These are phyloP conservation scores for Melitaea athalia DNA, from an alignment of 2,888 invertebrate genomes.

Conservation along the genomic window DNA sequence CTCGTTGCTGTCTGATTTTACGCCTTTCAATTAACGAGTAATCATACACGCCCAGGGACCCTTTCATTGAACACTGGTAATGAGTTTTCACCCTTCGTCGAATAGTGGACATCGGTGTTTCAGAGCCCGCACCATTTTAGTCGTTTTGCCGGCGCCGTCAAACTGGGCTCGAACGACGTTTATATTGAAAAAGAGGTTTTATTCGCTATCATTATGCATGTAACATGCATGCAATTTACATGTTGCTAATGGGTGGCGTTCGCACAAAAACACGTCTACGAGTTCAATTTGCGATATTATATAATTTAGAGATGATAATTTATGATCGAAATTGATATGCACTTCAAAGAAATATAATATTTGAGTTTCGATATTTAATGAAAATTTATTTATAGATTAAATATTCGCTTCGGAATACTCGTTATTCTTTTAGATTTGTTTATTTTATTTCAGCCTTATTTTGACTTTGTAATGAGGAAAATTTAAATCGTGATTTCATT, in stretches of 20 bases:
- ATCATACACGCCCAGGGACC: slow-evolving; percentile 77
- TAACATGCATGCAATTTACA: slow-evolving; percentile 40
- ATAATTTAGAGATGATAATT: slow-evolving; percentile 14
- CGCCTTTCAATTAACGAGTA: slow-evolving; percentile 80
- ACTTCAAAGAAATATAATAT: not conserved
- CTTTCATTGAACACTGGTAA: slow-evolving; percentile 79
- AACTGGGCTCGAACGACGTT: slow-evolving; percentile 56
- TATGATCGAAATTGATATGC: not conserved
- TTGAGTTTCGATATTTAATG: not conserved
- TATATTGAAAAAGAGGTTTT: slow-evolving; percentile 40
- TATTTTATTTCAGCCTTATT: not conserved
- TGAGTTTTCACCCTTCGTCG: slow-evolving; percentile 79
- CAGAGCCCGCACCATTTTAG: slow-evolving; percentile 63
- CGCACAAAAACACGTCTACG: slow-evolving; percentile 33
- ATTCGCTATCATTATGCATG: slow-evolving; percentile 40
- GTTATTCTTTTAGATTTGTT: not conserved
- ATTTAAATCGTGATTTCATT: not conserved
- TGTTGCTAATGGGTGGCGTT: slow-evolving; percentile 36
- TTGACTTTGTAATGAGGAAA: not conserved
- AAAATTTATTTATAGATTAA: not conserved
- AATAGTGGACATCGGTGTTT: slow-evolving; percentile 76
- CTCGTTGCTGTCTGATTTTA: slow-evolving; percentile 70
- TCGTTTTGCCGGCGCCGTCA: slow-evolving; percentile 60
- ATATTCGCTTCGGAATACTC: not conserved
- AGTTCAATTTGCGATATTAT: slow-evolving; percentile 20